Evolutionary conservation across 1,140 invertebrate species (phyloP), one percentile per base, ranked within the genome.

Genomic region (Drosophila micromelanica): DNA sequence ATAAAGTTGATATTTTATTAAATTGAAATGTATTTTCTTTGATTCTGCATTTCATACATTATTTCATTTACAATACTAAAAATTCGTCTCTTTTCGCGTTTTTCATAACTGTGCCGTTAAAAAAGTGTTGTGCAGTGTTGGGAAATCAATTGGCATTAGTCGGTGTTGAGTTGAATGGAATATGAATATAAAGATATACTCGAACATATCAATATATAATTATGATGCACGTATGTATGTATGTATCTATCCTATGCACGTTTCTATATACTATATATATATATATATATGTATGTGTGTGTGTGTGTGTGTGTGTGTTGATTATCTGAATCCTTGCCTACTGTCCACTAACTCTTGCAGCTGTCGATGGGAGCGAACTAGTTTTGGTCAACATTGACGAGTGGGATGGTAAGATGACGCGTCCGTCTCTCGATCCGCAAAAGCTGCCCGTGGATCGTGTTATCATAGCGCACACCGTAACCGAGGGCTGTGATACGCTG

Each of bases 401-500:
- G 59, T 95, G 95, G 95, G 75, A 93, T 2, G 95, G 95, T 0
- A 93, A 94, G 68, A 92, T 94, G 2, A 92, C 93, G 0, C 85
- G 80, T 0, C 73, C 82, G 0, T 15, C 67, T 0, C 48, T 93
- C 12, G 80, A 90, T 3, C 78, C 79, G 6, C 68, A 94, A 1
- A 62, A 77, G 5, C 80, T 90, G 2, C 94, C 94, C 0, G 92
- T 93, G n/a, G 86, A 92, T 1, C 92, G 92, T 76, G 93, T 94
- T 1, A 93, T 94, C 40, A 93, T 94, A 30, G 91, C 92, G 0
- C 93, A 94, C 65, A 94, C 94, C 1, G 92, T 92, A 9, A 93
- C 94, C 0, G 92, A 93, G 42, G 84, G 77, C 13, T 94, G 93
- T 75, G 61, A 74, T n/a, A 91, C 87, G 3, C 92, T 93, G 91